phyloP scores from a whole-genome alignment of 1,140 invertebrate species.

The Lanistes nyassanus region DNA sequence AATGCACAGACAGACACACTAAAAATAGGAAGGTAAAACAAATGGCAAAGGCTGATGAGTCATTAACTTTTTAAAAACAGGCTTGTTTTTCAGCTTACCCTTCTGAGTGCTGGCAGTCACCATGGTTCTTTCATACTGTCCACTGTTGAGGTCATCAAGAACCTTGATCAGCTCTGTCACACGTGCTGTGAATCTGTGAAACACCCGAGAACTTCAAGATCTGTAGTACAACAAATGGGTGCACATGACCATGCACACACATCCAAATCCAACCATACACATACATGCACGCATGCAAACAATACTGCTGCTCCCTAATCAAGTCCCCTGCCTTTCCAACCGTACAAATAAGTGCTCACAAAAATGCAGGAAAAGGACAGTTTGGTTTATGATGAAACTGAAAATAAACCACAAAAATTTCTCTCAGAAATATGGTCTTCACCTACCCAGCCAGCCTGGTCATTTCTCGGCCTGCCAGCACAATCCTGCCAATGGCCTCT shows the following conservation, averaged over 20 bases:
- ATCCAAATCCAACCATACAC: too few species aligned
- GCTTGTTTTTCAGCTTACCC: conserved; percentile 27
- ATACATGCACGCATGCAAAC: too few species aligned
- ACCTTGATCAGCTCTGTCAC: conserved; percentile 91
- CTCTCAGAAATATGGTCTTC: too few species aligned
- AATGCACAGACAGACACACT: too few species aligned
- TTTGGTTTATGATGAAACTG: not conserved
- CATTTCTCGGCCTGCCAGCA: conserved; percentile 93
- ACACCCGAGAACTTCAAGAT: too few species aligned
- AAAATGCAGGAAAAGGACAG: not conserved
- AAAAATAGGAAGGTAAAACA: not conserved
- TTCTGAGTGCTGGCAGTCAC: conserved; percentile 67
- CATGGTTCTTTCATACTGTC: conserved; percentile 90
- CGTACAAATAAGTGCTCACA: not conserved
- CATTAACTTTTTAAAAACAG: not conserved
- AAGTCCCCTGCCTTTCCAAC: too few species aligned
- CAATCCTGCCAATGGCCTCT: conserved; percentile 93
- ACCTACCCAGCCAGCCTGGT: conserved; percentile 85
- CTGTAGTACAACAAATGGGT: too few species aligned
- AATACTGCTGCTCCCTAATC: too few species aligned
- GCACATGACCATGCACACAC: too few species aligned
- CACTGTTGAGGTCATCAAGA: conserved; percentile 85
- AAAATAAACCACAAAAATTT: not conserved
- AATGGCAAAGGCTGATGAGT: not conserved
- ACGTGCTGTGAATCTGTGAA: conserved; percentile 80